Conservation (phyloP, 2,888 invertebrate species). For the Thalpophila matura region DNA sequence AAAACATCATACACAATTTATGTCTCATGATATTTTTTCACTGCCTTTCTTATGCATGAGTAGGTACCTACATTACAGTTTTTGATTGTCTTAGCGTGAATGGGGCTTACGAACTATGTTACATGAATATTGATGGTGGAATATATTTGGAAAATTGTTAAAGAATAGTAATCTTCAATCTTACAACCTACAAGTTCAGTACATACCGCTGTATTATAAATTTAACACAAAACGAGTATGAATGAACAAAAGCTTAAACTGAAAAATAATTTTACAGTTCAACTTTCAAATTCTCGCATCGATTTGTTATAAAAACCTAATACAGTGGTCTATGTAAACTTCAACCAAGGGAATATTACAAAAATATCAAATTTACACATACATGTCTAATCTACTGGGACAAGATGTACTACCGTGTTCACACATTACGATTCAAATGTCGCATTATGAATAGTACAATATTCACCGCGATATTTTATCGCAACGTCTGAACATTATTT, state of each 20-base stretch:
- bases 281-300: background rate
- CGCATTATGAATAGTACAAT: slow-evolving; percentile 27
- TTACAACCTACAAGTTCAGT: slow-evolving; percentile 43
- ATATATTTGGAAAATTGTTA: slow-evolving; percentile 53
- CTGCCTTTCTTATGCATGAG: slow-evolving; percentile 12
- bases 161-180: slow-evolving; percentile 57
- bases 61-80: background rate
- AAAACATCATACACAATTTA: background rate
- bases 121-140: slow-evolving; percentile 53
- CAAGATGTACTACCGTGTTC: slow-evolving; percentile 34
- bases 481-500: slow-evolving; percentile 26
- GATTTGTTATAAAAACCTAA: background rate
- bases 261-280: slow-evolving; percentile 16
- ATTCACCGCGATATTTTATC: slow-evolving; percentile 34
- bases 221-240: background rate
- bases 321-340: slow-evolving; percentile 38
- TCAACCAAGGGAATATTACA: slow-evolving; percentile 52
- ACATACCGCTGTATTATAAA: slow-evolving; percentile 36
- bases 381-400: slow-evolving; percentile 53
- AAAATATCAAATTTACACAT: slow-evolving; percentile 62
- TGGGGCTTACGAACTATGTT: slow-evolving; percentile 47
- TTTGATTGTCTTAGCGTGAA: slow-evolving; percentile 42
- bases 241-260: background rate
- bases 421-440: slow-evolving; percentile 29
- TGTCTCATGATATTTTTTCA: slow-evolving; percentile 8